Base-by-base conservation (phyloP, 2,888 invertebrate species). In the Caenorhabditis drosophilae region DNA sequence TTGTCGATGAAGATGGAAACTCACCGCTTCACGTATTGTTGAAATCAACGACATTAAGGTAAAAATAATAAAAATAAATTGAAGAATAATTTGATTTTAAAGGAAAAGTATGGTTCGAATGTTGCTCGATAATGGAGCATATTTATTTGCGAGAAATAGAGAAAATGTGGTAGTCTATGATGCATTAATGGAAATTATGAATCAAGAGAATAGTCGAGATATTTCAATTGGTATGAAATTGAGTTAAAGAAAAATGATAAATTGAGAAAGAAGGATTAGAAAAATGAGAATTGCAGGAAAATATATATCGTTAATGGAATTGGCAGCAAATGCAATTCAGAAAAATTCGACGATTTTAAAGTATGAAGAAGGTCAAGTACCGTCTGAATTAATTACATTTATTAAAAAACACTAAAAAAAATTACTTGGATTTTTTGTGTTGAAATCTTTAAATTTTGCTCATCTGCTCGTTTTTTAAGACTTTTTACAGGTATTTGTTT, bases 11-110 rank as follows among this genome's bases (percentile, higher is more conserved):
- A 12, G 41, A 52, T 7, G 64, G 71, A 11, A 66, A 73, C 38
- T 75, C 74, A 12, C 67, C 77, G 2, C 41, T 79, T 31, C 78
- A 79, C 42, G 26, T 70, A 2, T 49, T 77, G 25, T 56, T 78
- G 15, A 15, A 40, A 49, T 50, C 53, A 6, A n/a, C 11, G 2
- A 26, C 18, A 11, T 57, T 55, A 27, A 42, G 75, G 38, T 42
- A 42, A 12, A 25, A 20, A 40, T 18, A 4, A 18, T 4, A 18
- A 20, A 40, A 40, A 4, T 20, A 6, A 20, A 6, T 20, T 20
- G 7, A 40, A 9, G 16, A 18, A 23, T 22, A 20, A 12, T 23
- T 40, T 42, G 2, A 9, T 42, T 42, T 42, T 42, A 31, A 11
- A 42, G 42, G 23, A 51, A 47, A 20, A 73, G 67, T 20, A 40